Evolutionary conservation across 2,113 vertebrate genomes (phyloP).

Genomic region (Todiramphus chloris): DNA sequence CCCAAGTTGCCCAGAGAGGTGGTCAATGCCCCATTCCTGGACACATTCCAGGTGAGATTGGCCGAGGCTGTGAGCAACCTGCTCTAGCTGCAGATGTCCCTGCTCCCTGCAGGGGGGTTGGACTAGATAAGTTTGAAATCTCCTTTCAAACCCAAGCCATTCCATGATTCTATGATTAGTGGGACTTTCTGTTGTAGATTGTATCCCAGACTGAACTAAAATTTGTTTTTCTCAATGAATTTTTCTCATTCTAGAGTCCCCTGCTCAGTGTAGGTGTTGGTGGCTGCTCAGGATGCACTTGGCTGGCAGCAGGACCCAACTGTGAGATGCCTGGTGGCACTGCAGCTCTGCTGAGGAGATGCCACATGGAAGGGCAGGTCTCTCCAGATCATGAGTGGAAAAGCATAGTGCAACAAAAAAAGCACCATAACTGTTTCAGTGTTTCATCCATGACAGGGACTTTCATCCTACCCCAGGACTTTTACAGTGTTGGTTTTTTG

Average conservation of each 20-base stretch:
- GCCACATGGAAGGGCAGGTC: neutral
- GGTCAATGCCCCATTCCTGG: neutral
- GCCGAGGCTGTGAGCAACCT: neutral
- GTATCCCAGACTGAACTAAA: neutral
- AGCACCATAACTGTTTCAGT: neutral
- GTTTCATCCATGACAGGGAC: neutral
- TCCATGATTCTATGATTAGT: neutral
- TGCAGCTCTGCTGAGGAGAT: neutral
- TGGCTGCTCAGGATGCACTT: neutral
- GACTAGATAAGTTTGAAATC: neutral
- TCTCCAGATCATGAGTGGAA: neutral
- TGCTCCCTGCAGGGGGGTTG: neutral
- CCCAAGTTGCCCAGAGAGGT: neutral
- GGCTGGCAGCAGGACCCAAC: neutral
- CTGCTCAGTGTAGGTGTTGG: neutral
- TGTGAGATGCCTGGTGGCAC: neutral
- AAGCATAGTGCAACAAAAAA: neutral
- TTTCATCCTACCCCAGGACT: neutral
- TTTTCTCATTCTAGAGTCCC: rapidly evolving
- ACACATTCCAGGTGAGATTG: neutral
- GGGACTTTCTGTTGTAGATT: neutral
- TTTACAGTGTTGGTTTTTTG: neutral
- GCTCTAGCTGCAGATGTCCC: neutral
- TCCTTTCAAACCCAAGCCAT: neutral
- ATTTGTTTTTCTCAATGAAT: rapidly evolving